phyloP scores from a whole-genome alignment of 2,888 invertebrate species.

The Cheilosia urbana region DNA sequence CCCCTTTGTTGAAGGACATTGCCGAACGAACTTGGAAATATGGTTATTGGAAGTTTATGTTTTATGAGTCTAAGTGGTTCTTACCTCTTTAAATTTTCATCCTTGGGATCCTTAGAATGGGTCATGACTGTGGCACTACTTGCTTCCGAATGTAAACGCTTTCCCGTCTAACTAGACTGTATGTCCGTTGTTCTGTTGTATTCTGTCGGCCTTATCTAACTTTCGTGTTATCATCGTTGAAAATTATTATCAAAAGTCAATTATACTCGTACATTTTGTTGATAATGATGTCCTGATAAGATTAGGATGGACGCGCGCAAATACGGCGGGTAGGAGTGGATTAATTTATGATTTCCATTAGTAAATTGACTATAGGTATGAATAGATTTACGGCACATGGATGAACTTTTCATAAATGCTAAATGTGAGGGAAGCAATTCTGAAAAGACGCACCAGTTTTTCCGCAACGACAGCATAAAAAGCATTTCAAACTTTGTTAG shows the following conservation, averaged over 20 bases:
- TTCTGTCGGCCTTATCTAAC: constrained; percentile 28
- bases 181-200: background rate
- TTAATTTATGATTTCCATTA: constrained; percentile 9
- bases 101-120: constrained; percentile 7
- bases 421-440: no score
- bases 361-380: background rate
- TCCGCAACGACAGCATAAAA: no score
- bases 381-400: background rate
- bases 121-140: constrained; percentile 27
- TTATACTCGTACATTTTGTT: constrained; percentile 33
- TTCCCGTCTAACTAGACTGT: background rate
- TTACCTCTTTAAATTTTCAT: constrained; percentile 14
- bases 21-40: constrained; percentile 14
- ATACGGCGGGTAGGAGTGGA: background rate
- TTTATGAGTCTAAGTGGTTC: background rate
- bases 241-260: constrained; percentile 49
- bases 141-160: constrained; percentile 10
- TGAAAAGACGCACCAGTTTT: no score
- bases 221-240: constrained; percentile 34
- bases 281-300: constrained; percentile 57
- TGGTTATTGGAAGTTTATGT: background rate
- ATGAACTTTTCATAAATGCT: no score
- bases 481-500: no score
- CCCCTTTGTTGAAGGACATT: constrained; percentile 7
- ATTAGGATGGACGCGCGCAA: background rate